Conservation (phyloP, 2,888 invertebrate genomes). For the Tineola bisselliella region DNA sequence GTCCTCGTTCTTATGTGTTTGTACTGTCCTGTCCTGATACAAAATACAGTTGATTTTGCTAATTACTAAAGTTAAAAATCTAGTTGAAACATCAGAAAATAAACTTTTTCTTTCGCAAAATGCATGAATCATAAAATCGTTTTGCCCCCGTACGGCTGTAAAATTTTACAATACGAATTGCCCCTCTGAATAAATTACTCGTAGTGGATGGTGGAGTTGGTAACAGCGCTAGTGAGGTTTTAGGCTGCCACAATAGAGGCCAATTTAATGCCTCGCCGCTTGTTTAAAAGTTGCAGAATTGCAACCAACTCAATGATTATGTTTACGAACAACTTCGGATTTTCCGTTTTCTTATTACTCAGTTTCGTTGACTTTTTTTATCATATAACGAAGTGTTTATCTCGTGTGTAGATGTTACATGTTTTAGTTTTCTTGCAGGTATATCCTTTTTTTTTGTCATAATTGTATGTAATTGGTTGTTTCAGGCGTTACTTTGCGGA, state of each 20-base stretch:
- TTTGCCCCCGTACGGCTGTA: slow-evolving; percentile 5
- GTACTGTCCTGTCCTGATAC: no score
- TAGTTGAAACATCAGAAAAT: no score
- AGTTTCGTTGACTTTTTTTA: no score
- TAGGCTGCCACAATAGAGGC: slow-evolving; percentile 17
- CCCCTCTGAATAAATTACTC: slow-evolving; percentile 9
- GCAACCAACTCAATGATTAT: slow-evolving; percentile 5
- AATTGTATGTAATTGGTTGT: no score
- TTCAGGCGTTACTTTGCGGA: no score
- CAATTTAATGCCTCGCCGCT: slow-evolving; percentile 32
- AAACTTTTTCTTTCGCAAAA: not conserved
- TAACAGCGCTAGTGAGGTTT: not conserved
- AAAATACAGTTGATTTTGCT: no score
- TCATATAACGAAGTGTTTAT: no score
- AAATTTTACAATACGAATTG: slow-evolving; percentile 12
- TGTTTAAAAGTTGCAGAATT: slow-evolving; percentile 12
- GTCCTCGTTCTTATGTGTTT: no score
- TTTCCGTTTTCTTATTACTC: not conserved
- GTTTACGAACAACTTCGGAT: not conserved
- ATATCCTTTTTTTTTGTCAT: no score
- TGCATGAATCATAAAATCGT: not conserved
- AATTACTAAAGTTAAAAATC: no score
- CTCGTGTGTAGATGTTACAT: no score
- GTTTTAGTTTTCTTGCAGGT: no score
- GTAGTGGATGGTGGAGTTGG: not conserved